These are phyloP conservation scores for Arge pagana DNA, from an alignment of 2,888 invertebrate genomes.

Conservation along the genomic window DNA sequence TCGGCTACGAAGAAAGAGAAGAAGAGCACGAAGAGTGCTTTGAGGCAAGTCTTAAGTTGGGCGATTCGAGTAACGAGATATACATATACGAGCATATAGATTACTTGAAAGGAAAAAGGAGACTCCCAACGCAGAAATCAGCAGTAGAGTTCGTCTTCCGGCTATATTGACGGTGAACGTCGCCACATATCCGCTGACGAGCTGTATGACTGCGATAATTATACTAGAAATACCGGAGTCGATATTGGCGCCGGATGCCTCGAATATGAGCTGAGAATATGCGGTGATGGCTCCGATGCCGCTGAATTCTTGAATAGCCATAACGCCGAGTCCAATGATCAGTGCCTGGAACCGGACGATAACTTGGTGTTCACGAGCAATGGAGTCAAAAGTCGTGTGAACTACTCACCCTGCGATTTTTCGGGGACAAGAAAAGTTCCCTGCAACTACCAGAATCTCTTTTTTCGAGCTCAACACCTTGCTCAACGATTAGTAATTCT, in stretches of 20 bases:
- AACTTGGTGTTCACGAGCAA: too few species aligned
- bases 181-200: neutral
- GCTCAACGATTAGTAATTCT: constrained; percentile 19
- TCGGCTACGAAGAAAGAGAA: constrained; percentile 1
- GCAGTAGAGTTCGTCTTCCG: constrained; percentile 27
- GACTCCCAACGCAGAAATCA: constrained; percentile 18
- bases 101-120: constrained; percentile 7
- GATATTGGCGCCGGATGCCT: neutral
- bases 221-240: neutral
- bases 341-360: too few species aligned
- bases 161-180: constrained; percentile 23
- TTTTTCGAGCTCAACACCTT: constrained; percentile 5
- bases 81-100: too few species aligned
- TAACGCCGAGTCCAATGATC: constrained; percentile 16
- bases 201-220: constrained; percentile 9
- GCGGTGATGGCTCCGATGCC: constrained; percentile 22
- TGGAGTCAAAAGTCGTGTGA: too few species aligned
- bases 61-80: too few species aligned
- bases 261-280: constrained; percentile 12
- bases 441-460: constrained; percentile 2
- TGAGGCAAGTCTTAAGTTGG: too few species aligned
- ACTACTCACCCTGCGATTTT: constrained; percentile 7
- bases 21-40: too few species aligned
- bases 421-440: constrained; percentile 18
- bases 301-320: constrained; percentile 28